Conservation (phyloP, 2,113 vertebrate genomes). For the Empidonax alnorum region DNA sequence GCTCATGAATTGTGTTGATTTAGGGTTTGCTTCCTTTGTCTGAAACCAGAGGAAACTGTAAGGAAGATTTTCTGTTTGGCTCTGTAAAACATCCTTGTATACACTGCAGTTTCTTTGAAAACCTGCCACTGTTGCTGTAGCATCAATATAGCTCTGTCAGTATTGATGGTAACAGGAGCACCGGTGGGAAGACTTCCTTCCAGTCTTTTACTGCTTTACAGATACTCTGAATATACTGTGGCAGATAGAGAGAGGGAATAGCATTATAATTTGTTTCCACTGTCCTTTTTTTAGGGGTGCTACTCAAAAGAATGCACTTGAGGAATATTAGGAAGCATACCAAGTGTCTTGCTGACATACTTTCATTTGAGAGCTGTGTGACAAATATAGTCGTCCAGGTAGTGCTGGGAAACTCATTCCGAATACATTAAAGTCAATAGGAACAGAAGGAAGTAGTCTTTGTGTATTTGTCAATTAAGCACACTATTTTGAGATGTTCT, state of each 20-base stretch:
- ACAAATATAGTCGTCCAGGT: background rate
- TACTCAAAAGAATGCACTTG: accelerated
- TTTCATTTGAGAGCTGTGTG: background rate
- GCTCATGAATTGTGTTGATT: background rate
- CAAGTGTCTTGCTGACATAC: background rate
- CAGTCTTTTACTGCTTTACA: background rate
- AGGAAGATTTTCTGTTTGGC: slow-evolving; percentile 26
- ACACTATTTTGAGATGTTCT: background rate
- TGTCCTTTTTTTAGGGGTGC: background rate
- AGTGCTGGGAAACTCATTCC: background rate
- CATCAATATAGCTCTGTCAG: background rate
- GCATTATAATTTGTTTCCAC: background rate
- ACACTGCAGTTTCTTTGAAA: slow-evolving; percentile 5
- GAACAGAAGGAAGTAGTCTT: background rate
- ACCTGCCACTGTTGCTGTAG: slow-evolving; percentile 19
- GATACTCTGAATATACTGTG: background rate
- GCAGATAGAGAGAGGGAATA: background rate
- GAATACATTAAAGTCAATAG: accelerated
- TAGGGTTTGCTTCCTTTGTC: slow-evolving; percentile 13
- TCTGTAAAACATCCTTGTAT: slow-evolving; percentile 23
- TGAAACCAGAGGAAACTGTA: slow-evolving; percentile 26
- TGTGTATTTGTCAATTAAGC: background rate
- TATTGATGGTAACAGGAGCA: background rate
- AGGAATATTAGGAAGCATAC: background rate
- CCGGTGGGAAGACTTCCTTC: background rate